These are phyloP conservation scores for Dusona sp. DNA, from an alignment of 2,888 invertebrate genomes.

Conservation along the genomic window DNA sequence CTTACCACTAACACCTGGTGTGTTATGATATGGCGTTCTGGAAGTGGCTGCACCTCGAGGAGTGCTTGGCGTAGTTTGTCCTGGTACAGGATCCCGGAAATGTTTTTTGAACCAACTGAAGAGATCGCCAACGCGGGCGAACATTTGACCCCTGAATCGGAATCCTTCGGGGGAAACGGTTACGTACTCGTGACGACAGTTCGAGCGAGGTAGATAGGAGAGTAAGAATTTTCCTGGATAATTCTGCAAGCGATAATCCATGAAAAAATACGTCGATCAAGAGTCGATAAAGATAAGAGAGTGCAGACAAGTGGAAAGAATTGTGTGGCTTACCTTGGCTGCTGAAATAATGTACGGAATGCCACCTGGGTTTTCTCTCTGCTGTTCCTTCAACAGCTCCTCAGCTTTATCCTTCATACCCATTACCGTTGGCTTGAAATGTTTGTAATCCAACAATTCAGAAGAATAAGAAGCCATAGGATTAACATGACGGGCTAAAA, in stretches of 20 bases:
- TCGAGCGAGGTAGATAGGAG: constrained; percentile 95
- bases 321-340: constrained; percentile 86
- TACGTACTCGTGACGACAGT: constrained; percentile 96
- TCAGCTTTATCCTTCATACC: constrained; percentile 95
- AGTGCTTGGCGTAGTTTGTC: constrained; percentile 89
- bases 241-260: constrained; percentile 84
- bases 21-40: constrained; percentile 87
- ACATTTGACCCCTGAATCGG: constrained; percentile 94
- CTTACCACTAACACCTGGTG: constrained; percentile 82
- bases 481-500: constrained; percentile 97
- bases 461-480: constrained; percentile 98
- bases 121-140: constrained; percentile 92
- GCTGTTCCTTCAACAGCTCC: constrained; percentile 94
- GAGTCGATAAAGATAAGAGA: background rate
- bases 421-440: constrained; percentile 91
- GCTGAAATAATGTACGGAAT: constrained; percentile 96
- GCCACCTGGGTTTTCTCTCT: constrained; percentile 93
- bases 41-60: constrained; percentile 87
- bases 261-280: background rate
- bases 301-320: background rate
- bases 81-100: constrained; percentile 95
- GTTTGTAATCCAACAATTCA: constrained; percentile 96
- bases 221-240: constrained; percentile 97
- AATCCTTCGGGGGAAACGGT: constrained; percentile 97
- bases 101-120: constrained; percentile 99